Evolutionary conservation across 2,113 vertebrate genomes (phyloP).

Genomic region (Crotalus helleri): DNA sequence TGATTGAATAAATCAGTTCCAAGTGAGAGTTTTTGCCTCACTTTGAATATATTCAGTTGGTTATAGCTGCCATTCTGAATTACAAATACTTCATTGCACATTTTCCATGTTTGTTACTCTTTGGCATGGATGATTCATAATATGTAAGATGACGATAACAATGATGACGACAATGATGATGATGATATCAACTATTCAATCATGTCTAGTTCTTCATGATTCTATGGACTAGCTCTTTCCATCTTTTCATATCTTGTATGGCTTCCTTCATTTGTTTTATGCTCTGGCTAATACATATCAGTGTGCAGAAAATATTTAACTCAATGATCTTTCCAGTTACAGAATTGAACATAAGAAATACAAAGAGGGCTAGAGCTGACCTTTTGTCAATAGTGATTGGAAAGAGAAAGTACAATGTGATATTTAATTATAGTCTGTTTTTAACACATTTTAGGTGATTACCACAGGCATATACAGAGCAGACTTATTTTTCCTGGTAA

Average conservation of each 20-base stretch:
- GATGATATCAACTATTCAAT: too few species aligned
- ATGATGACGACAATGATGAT: too few species aligned
- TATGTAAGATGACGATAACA: neutral
- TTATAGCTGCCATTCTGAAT: neutral
- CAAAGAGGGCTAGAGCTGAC: neutral
- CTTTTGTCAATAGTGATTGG: neutral
- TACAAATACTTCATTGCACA: neutral
- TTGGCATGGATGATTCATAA: neutral
- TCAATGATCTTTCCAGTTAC: neutral
- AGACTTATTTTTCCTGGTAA: neutral
- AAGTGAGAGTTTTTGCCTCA: neutral
- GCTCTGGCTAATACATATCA: neutral
- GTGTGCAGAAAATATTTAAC: neutral
- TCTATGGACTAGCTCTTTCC: too few species aligned
- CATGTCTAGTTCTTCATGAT: too few species aligned
- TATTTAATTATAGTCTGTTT: neutral
- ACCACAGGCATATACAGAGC: neutral
- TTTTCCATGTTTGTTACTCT: neutral
- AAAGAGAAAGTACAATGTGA: conserved; percentile 3
- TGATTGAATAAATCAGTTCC: neutral
- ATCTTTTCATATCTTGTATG: neutral
- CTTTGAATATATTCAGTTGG: neutral
- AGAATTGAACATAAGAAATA: neutral
- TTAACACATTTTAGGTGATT: conserved; percentile 4
- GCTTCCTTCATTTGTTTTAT: neutral